Evolutionary conservation across 1,140 invertebrate genomes (phyloP).

Genomic region (Penaeus vannamei): DNA sequence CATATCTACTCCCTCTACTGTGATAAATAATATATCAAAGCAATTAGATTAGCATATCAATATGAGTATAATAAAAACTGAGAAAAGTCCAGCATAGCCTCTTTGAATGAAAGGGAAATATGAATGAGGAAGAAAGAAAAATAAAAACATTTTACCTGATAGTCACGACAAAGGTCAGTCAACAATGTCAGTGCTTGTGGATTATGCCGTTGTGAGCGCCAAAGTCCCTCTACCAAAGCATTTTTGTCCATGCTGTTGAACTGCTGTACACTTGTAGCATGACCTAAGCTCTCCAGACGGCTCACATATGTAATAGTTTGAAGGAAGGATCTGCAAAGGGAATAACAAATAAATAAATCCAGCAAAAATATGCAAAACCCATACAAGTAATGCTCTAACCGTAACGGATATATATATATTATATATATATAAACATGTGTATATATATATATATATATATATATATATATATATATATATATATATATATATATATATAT

Average conservation of each 20-base stretch:
- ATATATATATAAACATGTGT: no score
- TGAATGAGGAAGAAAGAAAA: no score
- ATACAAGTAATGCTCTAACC: background rate
- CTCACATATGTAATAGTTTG: slow-evolving; percentile 62
- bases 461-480: no score
- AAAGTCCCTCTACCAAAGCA: slow-evolving; percentile 64
- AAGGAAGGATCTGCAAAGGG: slow-evolving; percentile 34
- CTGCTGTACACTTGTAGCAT: slow-evolving; percentile 46
- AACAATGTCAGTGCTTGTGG: slow-evolving; percentile 60
- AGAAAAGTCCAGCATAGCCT: no score
- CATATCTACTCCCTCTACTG: no score
- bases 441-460: background rate
- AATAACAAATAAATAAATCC: background rate
- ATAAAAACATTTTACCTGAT: slow-evolving; percentile 46
- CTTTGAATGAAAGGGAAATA: no score
- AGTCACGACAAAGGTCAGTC: slow-evolving; percentile 65
- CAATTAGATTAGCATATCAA: background rate
- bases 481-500: no score
- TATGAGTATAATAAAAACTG: no score
- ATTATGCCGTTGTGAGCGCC: slow-evolving; percentile 65
- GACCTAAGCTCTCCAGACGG: slow-evolving; percentile 60
- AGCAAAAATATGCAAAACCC: background rate
- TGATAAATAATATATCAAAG: no score
- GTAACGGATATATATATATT: background rate
- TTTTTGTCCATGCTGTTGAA: slow-evolving; percentile 61